phyloP scores from a whole-genome alignment of 1,140 invertebrate species.

The Eriosoma lanigerum region DNA sequence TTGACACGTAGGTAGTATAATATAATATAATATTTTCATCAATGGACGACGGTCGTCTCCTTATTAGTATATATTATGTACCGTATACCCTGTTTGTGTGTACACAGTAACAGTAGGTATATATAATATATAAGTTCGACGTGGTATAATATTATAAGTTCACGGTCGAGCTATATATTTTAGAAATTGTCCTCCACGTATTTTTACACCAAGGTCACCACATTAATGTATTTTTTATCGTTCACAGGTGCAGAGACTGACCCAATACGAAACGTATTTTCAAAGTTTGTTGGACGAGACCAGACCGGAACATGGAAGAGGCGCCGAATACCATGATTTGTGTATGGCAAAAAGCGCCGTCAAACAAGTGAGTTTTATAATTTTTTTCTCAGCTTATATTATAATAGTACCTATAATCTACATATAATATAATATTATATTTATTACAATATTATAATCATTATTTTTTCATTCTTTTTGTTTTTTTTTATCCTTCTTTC shows the following conservation, averaged over 20 bases:
- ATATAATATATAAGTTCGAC: too few species aligned
- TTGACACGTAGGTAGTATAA: background rate
- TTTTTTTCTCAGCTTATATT: background rate
- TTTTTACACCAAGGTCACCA: background rate
- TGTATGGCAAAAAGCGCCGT: slow-evolving; percentile 39
- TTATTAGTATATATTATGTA: background rate
- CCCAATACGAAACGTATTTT: slow-evolving; percentile 58
- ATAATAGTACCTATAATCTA: too few species aligned
- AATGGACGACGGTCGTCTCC: background rate
- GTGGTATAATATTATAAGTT: background rate
- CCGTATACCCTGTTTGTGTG: too few species aligned
- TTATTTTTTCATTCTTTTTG: background rate
- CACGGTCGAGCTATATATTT: background rate
- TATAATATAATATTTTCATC: background rate
- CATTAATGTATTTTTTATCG: slow-evolving; percentile 34
- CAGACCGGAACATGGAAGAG: slow-evolving; percentile 53
- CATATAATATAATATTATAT: too few species aligned
- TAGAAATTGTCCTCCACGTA: too few species aligned
- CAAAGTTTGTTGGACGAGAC: slow-evolving; percentile 56
- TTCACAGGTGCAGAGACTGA: slow-evolving; percentile 57
- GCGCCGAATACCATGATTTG: slow-evolving; percentile 45
- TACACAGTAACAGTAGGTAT: too few species aligned
- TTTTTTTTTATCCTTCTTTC: background rate
- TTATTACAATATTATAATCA: background rate
- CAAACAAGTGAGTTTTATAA: slow-evolving; percentile 43